Evolutionary conservation across 2,797 vertebrate genomes (phyloP).

Genomic region (Anomalospiza imberbis): DNA sequence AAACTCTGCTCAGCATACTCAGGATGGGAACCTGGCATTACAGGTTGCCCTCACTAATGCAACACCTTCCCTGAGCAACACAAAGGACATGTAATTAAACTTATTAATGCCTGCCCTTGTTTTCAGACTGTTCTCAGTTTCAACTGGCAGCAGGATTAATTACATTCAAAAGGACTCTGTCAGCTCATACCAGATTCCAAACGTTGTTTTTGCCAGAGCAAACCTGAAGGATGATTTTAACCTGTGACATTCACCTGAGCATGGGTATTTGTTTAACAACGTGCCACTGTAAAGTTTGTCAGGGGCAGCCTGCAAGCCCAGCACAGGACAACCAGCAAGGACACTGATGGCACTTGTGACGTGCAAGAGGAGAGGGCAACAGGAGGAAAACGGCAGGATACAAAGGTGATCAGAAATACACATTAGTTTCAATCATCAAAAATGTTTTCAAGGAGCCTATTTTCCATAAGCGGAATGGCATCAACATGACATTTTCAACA

Average conservation of each 20-base stretch:
- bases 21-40: neutral
- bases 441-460: neutral
- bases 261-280: neutral
- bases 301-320: neutral
- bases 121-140: conserved; percentile 18
- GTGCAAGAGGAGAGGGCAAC: neutral
- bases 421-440: neutral
- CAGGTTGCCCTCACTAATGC: neutral
- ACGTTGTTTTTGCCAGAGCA: neutral
- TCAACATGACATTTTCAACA: neutral
- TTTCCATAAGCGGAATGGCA: neutral
- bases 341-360: fast-evolving
- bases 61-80: conserved; percentile 1
- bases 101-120: conserved; percentile 43
- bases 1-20: neutral
- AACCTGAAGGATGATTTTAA: neutral
- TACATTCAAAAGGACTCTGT: conserved; percentile 9
- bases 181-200: conserved; percentile 5
- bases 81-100: conserved; percentile 46
- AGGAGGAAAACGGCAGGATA: neutral
- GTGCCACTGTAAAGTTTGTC: neutral
- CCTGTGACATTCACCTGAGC: neutral
- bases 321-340: neutral
- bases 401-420: neutral
- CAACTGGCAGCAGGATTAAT: neutral